phyloP scores from a whole-genome alignment of 2,888 invertebrate species.

The Cephalotes varians region DNA sequence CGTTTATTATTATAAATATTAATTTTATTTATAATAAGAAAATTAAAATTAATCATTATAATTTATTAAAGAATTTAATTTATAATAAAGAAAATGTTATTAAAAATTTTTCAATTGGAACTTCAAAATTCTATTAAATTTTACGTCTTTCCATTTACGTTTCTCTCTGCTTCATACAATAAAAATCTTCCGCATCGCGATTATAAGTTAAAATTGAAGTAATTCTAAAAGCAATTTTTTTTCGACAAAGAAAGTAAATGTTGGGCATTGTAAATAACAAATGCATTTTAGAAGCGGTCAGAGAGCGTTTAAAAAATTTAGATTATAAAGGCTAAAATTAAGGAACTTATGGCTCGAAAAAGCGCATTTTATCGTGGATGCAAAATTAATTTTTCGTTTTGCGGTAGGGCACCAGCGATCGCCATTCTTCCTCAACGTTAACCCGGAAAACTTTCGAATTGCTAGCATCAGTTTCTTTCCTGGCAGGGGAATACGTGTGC shows the following conservation, averaged over 20 bases:
- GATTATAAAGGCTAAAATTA: not conserved
- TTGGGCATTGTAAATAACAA: not conserved
- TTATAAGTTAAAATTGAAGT: not conserved
- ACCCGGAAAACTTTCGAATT: conserved; percentile 55
- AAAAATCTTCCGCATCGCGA: not conserved
- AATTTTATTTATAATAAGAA: not conserved
- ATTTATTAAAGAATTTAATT: too few species aligned
- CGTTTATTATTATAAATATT: not conserved
- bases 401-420: conserved; percentile 39
- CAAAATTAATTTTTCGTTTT: conserved; percentile 52
- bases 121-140: not conserved
- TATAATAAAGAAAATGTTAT: too few species aligned
- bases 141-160: not conserved
- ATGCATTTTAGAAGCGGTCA: not conserved
- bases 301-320: not conserved
- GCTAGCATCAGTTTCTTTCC: conserved; percentile 57
- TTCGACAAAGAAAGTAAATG: not conserved
- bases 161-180: not conserved
- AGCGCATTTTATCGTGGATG: conserved; percentile 21
- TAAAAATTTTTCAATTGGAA: too few species aligned
- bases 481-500: conserved; percentile 41
- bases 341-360: not conserved
- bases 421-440: conserved; percentile 43
- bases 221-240: not conserved
- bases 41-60: too few species aligned